phyloP scores from a whole-genome alignment of 2,888 invertebrate species.

The Andrena dorsata region DNA sequence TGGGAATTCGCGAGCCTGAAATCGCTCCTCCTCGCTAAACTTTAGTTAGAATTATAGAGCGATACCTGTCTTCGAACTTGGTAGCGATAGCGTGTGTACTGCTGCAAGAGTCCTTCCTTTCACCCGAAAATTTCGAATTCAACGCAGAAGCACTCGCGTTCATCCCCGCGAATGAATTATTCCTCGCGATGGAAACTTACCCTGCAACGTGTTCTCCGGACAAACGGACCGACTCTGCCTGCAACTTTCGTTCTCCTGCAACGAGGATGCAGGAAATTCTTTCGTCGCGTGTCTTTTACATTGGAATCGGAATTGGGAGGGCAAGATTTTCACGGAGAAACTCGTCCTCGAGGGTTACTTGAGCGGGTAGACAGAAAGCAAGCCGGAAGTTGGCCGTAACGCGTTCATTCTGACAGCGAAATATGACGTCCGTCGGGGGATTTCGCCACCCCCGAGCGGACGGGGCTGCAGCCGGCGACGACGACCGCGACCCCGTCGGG shows the following conservation, averaged over 20 bases:
- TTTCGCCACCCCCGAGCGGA: conserved; percentile 24
- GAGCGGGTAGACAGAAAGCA: conserved; percentile 44
- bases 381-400: conserved; percentile 57
- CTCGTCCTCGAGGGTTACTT: conserved; percentile 41
- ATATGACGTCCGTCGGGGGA: conserved; percentile 61
- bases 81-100: not conserved
- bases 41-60: not conserved
- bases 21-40: not conserved
- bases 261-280: not conserved
- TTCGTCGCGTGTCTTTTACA: not conserved
- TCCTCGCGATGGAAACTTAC: not conserved
- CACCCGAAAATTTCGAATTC: not conserved
- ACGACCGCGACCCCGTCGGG: conserved; percentile 51
- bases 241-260: not conserved
- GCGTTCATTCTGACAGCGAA: conserved; percentile 59
- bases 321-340: conserved; percentile 45
- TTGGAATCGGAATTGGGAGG: not conserved
- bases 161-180: conserved; percentile 21
- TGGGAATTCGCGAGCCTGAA: conserved; percentile 33
- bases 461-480: conserved; percentile 47
- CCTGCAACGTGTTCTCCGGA: conserved; percentile 3
- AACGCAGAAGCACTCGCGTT: not conserved
- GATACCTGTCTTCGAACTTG: not conserved
- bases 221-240: not conserved
- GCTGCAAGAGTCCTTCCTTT: not conserved